A percentile compares a stretch with the other conserved stretches of the same genome.
Conservation (phyloP, 2,888 invertebrate genomes). For the Yponomeuta cagnagella region DNA sequence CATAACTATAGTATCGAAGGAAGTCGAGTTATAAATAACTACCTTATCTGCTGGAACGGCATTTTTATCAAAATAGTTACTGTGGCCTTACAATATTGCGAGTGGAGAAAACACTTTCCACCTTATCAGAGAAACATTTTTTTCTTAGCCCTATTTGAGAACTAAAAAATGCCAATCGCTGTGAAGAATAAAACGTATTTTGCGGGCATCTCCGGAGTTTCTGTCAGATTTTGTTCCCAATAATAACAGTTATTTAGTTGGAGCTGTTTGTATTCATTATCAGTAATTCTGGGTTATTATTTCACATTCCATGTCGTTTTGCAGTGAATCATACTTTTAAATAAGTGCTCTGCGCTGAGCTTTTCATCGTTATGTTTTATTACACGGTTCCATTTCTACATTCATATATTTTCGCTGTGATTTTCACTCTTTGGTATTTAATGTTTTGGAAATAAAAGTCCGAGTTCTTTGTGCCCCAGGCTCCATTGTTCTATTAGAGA, state of each 20-base stretch:
- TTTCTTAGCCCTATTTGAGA: not conserved
- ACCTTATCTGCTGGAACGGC: not conserved
- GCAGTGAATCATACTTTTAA: not conserved
- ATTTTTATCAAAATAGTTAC: conserved; percentile 4
- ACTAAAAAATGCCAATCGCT: not conserved
- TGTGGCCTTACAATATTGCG: not conserved
- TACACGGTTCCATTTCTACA: not conserved
- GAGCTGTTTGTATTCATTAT: not conserved
- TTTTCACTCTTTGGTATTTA: conserved; percentile 8
- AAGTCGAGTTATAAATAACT: conserved; percentile 1
- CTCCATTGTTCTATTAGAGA: conserved; percentile 36
- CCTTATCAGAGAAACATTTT: not conserved
- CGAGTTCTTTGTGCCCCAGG: conserved; percentile 26
- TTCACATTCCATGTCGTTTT: not conserved
- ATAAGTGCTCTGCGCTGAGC: not conserved
- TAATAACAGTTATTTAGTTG: not conserved
- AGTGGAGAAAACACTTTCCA: not conserved
- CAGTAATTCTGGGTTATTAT: not conserved
- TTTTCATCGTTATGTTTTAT: not conserved
- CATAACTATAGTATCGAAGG: conserved; percentile 6
- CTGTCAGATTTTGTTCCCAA: not conserved
- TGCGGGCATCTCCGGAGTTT: not conserved
- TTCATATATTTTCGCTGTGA: not conserved
- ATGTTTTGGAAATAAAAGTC: conserved; percentile 16
- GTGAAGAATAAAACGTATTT: not conserved